Evolutionary conservation across 2,888 invertebrate genomes (phyloP).

Genomic region (Drosophila diplacantha): DNA sequence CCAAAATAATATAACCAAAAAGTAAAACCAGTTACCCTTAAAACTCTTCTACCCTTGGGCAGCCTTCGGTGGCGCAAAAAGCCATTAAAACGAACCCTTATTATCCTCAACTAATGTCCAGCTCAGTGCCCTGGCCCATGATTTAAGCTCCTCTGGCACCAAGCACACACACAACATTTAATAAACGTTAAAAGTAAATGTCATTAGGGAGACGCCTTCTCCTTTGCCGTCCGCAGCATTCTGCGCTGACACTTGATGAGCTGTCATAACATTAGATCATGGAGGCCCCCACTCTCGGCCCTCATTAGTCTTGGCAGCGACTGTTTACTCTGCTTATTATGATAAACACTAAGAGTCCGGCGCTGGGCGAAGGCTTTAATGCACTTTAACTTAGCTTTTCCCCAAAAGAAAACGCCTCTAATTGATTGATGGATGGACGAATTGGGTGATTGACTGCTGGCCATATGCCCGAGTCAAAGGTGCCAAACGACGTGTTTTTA

Average conservation of each 20-base stretch:
- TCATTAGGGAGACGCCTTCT: conserved; percentile 54
- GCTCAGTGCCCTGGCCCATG: conserved; percentile 31
- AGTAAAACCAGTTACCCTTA: conserved; percentile 4
- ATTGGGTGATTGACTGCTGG: conserved; percentile 45
- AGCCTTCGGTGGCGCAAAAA: conserved; percentile 16
- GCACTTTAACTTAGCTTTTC: conserved; percentile 53
- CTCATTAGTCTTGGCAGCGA: conserved; percentile 64
- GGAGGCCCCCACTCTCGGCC: conserved; percentile 38
- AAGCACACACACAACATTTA: conserved; percentile 55
- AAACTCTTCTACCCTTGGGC: conserved; percentile 27
- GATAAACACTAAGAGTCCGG: conserved; percentile 56
- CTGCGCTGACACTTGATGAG: conserved; percentile 74
- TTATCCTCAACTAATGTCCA: conserved; percentile 42
- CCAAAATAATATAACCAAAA: conserved; percentile 3
- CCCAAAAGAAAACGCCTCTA: conserved; percentile 30
- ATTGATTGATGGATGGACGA: conserved; percentile 60
- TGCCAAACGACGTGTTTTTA: conserved; percentile 38
- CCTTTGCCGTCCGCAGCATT: conserved; percentile 26
- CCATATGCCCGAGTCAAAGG: conserved; percentile 58
- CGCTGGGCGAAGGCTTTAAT: conserved; percentile 46
- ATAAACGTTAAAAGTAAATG: conserved; percentile 73
- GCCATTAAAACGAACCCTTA: conserved; percentile 40
- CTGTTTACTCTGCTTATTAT: conserved; percentile 68
- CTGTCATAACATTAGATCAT: conserved; percentile 77
- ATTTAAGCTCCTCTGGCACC: conserved; percentile 55